phyloP scores from a whole-genome alignment of 2,113 vertebrate species.

The Cryptotis parvus region DNA sequence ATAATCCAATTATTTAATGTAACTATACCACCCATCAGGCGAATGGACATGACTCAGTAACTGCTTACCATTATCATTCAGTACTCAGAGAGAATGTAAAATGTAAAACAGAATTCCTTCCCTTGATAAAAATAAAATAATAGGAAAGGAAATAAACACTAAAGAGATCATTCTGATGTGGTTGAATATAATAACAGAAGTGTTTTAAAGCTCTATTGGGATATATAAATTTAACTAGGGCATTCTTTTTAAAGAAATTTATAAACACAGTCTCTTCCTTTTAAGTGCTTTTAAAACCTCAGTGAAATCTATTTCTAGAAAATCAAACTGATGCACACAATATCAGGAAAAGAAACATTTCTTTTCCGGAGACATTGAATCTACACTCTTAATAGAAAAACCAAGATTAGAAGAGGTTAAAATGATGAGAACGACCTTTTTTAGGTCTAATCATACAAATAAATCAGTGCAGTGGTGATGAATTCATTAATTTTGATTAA shows the following conservation, averaged over 20 bases:
- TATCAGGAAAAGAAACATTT: conserved; percentile 57
- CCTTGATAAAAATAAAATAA: neutral
- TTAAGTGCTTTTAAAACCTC: conserved; percentile 62
- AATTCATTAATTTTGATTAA: conserved; percentile 80
- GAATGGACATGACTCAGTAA: neutral
- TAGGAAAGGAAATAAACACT: neutral
- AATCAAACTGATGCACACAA: conserved; percentile 72
- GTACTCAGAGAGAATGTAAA: neutral
- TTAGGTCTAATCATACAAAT: conserved; percentile 77
- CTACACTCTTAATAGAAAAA: conserved; percentile 67
- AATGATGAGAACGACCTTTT: conserved; percentile 79
- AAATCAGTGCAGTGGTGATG: conserved; percentile 70
- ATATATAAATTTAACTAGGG: neutral
- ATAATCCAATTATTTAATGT: neutral
- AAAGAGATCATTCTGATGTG: conserved; percentile 38
- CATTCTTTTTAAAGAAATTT: conserved; percentile 44
- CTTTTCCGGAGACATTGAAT: conserved; percentile 71
- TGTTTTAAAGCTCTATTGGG: neutral
- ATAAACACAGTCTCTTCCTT: neutral
- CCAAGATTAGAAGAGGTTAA: conserved; percentile 71
- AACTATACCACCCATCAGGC: neutral
- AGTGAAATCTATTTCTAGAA: conserved; percentile 64
- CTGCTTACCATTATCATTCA: neutral
- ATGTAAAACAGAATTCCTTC: neutral
- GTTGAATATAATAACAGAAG: neutral